Evolutionary conservation across 23 tunicate genomes (phyloP), one percentile per base, ranked within the genome.

Genomic region (Ascidia mentula): DNA sequence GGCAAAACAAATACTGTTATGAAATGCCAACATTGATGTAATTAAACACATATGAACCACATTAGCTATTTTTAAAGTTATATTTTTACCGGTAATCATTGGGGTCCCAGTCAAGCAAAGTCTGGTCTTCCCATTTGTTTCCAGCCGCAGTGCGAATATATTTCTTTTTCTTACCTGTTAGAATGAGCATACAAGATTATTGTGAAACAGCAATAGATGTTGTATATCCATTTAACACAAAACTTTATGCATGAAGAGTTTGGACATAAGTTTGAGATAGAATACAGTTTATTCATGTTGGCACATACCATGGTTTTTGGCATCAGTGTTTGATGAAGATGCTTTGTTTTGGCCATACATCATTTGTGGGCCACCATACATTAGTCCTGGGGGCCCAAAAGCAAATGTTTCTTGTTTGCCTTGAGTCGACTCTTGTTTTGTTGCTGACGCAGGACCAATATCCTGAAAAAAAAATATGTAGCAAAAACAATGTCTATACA

Each of bases 21-120:
- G n/a, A n/a, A n/a, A n/a, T n/a, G n/a, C n/a, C n/a, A n/a, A n/a
- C n/a, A n/a, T n/a, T n/a, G n/a, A n/a, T n/a, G n/a, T n/a, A n/a
- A n/a, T n/a, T n/a, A n/a, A n/a, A n/a, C n/a, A n/a, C n/a, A n/a
- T n/a, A n/a, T n/a, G n/a, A n/a, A n/a, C n/a, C n/a, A n/a, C n/a
- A n/a, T n/a, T n/a, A n/a, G n/a, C n/a, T n/a, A n/a, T n/a, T n/a
- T n/a, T n/a, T n/a, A n/a, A n/a, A n/a, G n/a, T n/a, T n/a, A n/a
- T n/a, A n/a, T n/a, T n/a, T n/a, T n/a, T n/a, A 91, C 92, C 97
- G 83, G 92, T 94, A 94, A 77, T 94, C 98, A 74, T 81, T 88
- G 6, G 92, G 80, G 60, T 94, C 98, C 98, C 98, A 94, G 18
- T 94, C 98, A 33, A 32, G 72, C 28, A 94, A 80, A 60, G 85